Base-by-base conservation (phyloP, 2,113 vertebrate genomes). In the Paramormyrops kingsleyae region DNA sequence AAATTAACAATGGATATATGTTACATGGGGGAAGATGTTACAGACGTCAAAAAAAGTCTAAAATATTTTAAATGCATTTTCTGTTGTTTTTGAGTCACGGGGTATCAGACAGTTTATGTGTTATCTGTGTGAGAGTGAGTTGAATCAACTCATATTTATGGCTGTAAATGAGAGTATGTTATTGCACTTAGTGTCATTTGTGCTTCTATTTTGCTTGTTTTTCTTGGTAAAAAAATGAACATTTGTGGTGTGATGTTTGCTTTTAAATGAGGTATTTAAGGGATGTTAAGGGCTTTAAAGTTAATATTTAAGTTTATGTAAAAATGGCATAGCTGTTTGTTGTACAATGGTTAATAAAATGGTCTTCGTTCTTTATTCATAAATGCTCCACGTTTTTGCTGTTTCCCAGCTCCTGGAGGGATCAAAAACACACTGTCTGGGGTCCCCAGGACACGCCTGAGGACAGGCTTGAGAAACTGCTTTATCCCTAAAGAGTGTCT, bases 311-410 rank as follows among this genome's bases (percentile, higher is more conserved):
- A 91, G 93, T 90, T 74, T 21, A 59, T 90, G 87, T 91, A 39
- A 90, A 87, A 85, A 66, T 89, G 70, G 39, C 89, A 13, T 59
- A 80, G 85, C 88, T 90, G 91, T 94, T 89, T 91, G 87, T 90
- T 70, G 94, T 92, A 90, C 92, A 91, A 91, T 91, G 87, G 92
- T 90, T 92, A 96, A 95, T 93, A 94, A 96, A 95, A 56, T 91
- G 24, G 13, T 92, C 83, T 50, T 42, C 90, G 86, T 95, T 91
- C 31, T 88, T 88, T 62, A 91, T 85, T 87, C 52, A 52, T 59
- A 7, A 31, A 13, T 13, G 62, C 9, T 66, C 9, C n/a, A 31
- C 0, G n/a, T 66, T 66, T 62, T 27, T 27, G 62, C 62, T 27
- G 6, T 27, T 3, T 27, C 62, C 62, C 62, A 66, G 62, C 62